Percentiles rank a stretch among this genome's conserved stretches.
phyloP scores from a whole-genome alignment of 2,113 vertebrate genomes.

The Henicopernis longicauda region DNA sequence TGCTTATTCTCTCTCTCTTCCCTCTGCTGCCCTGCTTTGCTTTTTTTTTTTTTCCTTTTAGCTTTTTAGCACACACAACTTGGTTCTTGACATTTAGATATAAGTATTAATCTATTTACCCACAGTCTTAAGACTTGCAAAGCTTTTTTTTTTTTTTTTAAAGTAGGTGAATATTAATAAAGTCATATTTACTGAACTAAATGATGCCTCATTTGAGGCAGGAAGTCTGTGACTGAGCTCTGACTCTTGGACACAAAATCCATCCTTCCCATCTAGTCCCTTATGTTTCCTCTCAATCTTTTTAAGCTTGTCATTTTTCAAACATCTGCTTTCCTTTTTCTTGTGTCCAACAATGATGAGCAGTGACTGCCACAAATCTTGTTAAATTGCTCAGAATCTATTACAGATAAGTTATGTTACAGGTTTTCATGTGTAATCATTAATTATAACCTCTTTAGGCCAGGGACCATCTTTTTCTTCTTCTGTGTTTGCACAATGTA shows the following conservation, averaged over 20 bases:
- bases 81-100: not conserved
- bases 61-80: not conserved
- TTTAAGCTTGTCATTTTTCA: not conserved
- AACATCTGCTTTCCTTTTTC: not conserved
- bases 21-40: rapidly evolving
- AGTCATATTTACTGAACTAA: not conserved
- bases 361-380: not conserved
- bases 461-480: not conserved
- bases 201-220: not conserved
- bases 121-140: not conserved
- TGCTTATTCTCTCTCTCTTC: not conserved
- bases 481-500: not conserved
- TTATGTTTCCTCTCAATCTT: not conserved
- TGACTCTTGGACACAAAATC: not conserved
- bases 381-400: not conserved
- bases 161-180: not conserved
- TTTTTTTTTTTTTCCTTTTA: not conserved
- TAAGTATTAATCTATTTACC: not conserved
- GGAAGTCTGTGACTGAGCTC: not conserved
- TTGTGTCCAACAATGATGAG: not conserved
- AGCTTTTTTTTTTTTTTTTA: not conserved
- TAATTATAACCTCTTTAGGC: not conserved
- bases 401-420: not conserved
- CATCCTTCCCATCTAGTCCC: not conserved
- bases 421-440: not conserved